phyloP scores from a whole-genome alignment of 1,140 invertebrate genomes.

The Bombyx mandarina region DNA sequence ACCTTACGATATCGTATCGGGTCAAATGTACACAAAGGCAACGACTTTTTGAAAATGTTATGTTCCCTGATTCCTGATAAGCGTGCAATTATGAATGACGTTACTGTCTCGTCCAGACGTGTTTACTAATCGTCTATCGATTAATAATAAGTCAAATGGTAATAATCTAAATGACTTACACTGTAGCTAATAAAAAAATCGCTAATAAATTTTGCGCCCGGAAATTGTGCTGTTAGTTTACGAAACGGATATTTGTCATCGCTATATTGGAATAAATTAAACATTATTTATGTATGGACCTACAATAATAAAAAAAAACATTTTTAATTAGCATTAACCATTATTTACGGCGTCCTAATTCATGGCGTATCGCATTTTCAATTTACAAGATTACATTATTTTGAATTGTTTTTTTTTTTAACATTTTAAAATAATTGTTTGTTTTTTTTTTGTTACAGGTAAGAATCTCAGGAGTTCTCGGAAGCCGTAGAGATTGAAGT shows the following conservation, averaged over 20 bases:
- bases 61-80: constrained; percentile 29
- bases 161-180: no score
- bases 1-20: constrained; percentile 47
- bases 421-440: neutral
- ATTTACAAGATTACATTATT: neutral
- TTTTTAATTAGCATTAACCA: no score
- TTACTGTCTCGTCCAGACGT: constrained; percentile 11
- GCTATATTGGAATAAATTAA: no score
- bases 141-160: neutral
- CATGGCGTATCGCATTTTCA: no score
- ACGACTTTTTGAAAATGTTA: constrained; percentile 56
- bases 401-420: neutral
- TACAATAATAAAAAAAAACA: no score
- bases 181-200: no score
- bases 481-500: neutral
- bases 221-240: no score
- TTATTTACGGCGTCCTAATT: no score
- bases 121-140: constrained; percentile 5
- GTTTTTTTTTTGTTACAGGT: constrained; percentile 7
- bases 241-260: no score
- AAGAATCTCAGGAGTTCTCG: constrained; percentile 1
- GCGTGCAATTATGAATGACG: constrained; percentile 20
- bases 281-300: no score
- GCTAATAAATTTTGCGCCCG: no score
- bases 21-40: constrained; percentile 47